Conservation (phyloP, 2,888 invertebrate species). For the Luffia ferchaultella region DNA sequence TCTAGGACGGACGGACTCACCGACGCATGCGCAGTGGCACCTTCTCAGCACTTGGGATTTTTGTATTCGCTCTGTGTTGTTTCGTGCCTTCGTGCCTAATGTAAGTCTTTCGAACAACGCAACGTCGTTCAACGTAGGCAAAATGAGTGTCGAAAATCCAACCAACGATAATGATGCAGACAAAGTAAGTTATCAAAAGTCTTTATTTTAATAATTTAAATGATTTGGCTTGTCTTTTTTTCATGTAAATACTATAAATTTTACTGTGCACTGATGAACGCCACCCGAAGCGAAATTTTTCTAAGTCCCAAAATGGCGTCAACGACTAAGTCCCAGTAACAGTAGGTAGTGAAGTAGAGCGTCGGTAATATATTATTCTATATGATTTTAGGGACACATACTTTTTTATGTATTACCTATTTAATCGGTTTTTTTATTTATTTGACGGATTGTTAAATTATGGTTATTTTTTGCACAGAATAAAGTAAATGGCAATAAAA, state of each 20-base stretch:
- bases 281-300: constrained; percentile 59
- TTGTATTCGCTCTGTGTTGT: constrained; percentile 22
- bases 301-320: constrained; percentile 91
- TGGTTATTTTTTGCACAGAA: constrained; percentile 31
- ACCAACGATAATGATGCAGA: constrained; percentile 64
- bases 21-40: constrained; percentile 68
- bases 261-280: constrained; percentile 59
- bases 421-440: constrained; percentile 4
- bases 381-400: constrained; percentile 8
- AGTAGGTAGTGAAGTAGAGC: constrained; percentile 39
- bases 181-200: constrained; percentile 62
- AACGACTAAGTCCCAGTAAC: constrained; percentile 74
- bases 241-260: constrained; percentile 10
- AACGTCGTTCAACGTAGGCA: constrained; percentile 50
- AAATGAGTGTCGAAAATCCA: constrained; percentile 74
- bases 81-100: constrained; percentile 28
- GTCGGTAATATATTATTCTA: constrained; percentile 25
- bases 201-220: constrained; percentile 18
- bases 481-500: constrained; percentile 63
- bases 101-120: constrained; percentile 28
- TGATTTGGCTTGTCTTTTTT: constrained; percentile 18
- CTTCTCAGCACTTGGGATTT: constrained; percentile 68
- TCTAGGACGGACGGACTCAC: neutral
- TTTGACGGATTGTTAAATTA: neutral
- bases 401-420: neutral